A percentile compares a stretch with the other conserved stretches of the same genome.
phyloP scores from a whole-genome alignment of 2,113 vertebrate genomes.

The Thymallus thymallus region DNA sequence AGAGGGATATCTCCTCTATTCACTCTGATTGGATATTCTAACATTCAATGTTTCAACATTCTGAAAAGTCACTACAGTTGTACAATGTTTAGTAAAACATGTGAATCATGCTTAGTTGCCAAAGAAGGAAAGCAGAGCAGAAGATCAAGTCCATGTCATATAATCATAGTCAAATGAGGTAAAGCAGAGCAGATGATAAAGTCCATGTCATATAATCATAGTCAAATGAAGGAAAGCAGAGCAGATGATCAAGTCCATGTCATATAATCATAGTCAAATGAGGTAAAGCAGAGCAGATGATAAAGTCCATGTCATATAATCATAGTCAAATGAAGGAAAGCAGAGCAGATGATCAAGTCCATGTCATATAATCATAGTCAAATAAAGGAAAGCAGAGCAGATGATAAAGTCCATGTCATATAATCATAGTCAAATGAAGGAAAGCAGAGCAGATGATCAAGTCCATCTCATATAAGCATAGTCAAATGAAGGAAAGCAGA shows the following conservation, averaged over 20 bases:
- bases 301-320: not conserved
- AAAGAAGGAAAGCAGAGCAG: not conserved
- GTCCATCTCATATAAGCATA: not conserved
- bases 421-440: not conserved
- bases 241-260: not conserved
- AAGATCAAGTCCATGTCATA: not conserved
- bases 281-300: not conserved
- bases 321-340: not conserved
- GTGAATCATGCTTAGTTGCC: not conserved
- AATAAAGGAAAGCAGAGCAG: not conserved
- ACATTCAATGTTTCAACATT: conserved; percentile 1
- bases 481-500: not conserved
- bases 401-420: not conserved
- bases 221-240: not conserved
- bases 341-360: not conserved
- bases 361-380: not conserved
- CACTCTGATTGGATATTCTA: not conserved
- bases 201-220: not conserved
- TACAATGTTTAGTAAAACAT: not conserved
- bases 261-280: not conserved
- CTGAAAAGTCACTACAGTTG: not conserved
- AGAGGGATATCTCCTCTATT: not conserved
- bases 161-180: not conserved
- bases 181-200: not conserved
- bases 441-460: not conserved